phyloP scores from a whole-genome alignment of 2,113 vertebrate species.

The Tenrec ecaudatus region DNA sequence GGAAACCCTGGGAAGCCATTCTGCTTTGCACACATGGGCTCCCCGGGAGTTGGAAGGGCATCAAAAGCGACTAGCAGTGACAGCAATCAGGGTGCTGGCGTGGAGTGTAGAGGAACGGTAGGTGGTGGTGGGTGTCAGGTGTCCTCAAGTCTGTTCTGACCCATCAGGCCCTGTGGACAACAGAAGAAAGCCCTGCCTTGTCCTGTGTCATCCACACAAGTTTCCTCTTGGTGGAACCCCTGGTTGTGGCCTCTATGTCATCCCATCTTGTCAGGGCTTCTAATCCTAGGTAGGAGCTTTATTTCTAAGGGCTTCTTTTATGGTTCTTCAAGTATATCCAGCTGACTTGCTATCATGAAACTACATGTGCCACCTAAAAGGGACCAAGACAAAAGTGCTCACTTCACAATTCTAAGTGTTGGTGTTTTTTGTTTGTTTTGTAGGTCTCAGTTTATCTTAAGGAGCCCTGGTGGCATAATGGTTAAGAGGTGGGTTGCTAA shows the following conservation, averaged over 20 bases:
- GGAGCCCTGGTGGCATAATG: not conserved
- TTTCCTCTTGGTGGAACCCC: no score
- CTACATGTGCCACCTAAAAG: not conserved
- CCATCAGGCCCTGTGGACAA: no score
- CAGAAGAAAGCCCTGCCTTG: no score
- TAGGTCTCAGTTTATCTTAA: not conserved
- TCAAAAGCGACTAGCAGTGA: not conserved
- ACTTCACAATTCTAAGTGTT: not conserved
- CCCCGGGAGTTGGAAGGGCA: not conserved
- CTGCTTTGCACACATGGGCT: not conserved
- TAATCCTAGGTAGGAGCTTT: not conserved
- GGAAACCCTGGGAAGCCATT: not conserved
- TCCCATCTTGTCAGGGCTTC: no score
- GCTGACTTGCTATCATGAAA: no score
- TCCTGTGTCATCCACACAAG: no score
- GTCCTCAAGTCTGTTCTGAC: no score
- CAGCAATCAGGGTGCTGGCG: not conserved
- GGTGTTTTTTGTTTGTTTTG: not conserved
- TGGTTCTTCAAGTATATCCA: not conserved
- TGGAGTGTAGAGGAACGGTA: no score
- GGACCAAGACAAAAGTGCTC: not conserved
- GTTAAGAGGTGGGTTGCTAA: not conserved
- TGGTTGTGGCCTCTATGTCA: no score
- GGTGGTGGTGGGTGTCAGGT: no score
- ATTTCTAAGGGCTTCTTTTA: not conserved